Evolutionary conservation across 2,113 vertebrate genomes (phyloP).

Genomic region (Tor tambroides): DNA sequence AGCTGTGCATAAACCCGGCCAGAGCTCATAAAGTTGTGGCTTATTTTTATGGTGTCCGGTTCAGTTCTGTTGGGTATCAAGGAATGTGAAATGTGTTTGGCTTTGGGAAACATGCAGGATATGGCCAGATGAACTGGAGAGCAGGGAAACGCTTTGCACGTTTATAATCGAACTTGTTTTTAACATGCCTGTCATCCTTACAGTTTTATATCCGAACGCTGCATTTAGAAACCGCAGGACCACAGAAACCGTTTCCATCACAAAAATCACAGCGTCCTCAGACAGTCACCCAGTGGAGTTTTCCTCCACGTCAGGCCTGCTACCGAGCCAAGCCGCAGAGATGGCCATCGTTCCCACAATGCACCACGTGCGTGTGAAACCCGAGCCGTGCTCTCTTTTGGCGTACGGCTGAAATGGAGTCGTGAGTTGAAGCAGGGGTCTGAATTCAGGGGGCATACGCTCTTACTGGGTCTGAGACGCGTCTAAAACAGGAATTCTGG

Average conservation of each 20-base stretch:
- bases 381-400: slow-evolving; percentile 59
- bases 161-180: background rate
- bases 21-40: background rate
- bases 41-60: background rate
- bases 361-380: slow-evolving; percentile 56
- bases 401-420: slow-evolving; percentile 56
- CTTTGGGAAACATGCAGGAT: background rate
- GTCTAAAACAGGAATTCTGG: background rate
- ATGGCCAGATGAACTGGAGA: background rate
- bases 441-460: slow-evolving; percentile 42
- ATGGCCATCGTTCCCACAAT: slow-evolving; percentile 40
- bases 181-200: background rate
- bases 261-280: background rate
- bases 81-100: background rate
- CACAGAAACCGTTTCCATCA: background rate
- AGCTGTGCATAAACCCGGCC: background rate
- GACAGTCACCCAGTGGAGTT: background rate
- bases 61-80: background rate
- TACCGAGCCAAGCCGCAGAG: slow-evolving; percentile 53
- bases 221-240: background rate
- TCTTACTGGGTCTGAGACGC: slow-evolving; percentile 6
- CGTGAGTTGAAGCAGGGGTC: slow-evolving; percentile 30
- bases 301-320: slow-evolving; percentile 41
- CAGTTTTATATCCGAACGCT: background rate
- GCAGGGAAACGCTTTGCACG: background rate